Percentiles rank a stretch among this genome's conserved stretches.
These are phyloP conservation scores for Papilio glaucus DNA, from an alignment of 1,140 invertebrate species.

Conservation along the genomic window DNA sequence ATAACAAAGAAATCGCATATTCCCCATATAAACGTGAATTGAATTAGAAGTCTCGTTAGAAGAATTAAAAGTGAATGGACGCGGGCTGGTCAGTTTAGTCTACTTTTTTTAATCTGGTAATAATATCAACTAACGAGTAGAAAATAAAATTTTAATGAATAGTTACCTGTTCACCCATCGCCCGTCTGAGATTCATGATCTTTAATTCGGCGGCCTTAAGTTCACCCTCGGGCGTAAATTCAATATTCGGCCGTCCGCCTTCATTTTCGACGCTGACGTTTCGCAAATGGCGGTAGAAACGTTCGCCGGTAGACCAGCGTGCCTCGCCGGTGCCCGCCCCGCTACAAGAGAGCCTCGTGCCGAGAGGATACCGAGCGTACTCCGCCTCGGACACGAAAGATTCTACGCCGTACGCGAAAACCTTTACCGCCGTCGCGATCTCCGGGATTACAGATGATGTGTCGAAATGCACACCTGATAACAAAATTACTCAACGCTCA, in stretches of 20 bases:
- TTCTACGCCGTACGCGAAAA: constrained; percentile 95
- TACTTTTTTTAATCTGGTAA: too few relatives aligned
- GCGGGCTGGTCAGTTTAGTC: too few relatives aligned
- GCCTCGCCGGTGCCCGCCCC: constrained; percentile 88
- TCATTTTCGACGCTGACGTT: constrained; percentile 93
- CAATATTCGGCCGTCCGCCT: constrained; percentile 90
- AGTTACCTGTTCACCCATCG: constrained; percentile 86
- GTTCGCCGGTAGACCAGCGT: constrained; percentile 90
- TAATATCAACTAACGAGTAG: too few relatives aligned
- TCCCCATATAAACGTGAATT: too few relatives aligned
- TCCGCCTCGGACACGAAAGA: constrained; percentile 90
- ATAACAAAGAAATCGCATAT: too few relatives aligned
- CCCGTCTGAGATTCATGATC: constrained; percentile 95
- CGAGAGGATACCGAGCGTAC: constrained; percentile 88
- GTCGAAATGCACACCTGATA: constrained; percentile 94
- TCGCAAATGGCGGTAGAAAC: constrained; percentile 90
- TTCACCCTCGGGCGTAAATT: constrained; percentile 95
- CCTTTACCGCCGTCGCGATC: constrained; percentile 94
- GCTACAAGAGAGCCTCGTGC: constrained; percentile 92
- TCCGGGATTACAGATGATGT: constrained; percentile 93
- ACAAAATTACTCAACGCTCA: not conserved
- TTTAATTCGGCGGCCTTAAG: constrained; percentile 93
- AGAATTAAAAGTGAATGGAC: too few relatives aligned
- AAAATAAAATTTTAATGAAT: not conserved
- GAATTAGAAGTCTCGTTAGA: too few relatives aligned